Evolutionary conservation across 1,140 invertebrate genomes (phyloP).

Genomic region (Paraescarpia echinospica): DNA sequence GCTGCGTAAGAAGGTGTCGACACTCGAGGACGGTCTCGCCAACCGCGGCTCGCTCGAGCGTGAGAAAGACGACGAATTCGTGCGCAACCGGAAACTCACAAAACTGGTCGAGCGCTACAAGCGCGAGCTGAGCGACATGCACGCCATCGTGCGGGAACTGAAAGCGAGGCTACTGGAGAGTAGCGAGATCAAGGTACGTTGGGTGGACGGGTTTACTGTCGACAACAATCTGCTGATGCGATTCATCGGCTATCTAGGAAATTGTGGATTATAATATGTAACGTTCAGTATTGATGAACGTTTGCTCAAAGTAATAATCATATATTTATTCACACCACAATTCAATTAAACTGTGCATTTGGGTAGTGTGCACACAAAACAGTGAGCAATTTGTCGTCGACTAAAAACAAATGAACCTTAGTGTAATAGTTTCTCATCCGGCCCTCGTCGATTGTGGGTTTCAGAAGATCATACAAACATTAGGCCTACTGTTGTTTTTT

Average conservation of each 20-base stretch:
- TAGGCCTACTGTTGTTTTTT: no score
- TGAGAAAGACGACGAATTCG: conserved; percentile 48
- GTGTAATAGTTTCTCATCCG: no score
- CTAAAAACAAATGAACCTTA: no score
- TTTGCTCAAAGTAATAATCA: no score
- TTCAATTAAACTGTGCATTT: no score
- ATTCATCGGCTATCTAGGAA: background rate
- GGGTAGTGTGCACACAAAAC: no score
- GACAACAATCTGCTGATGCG: background rate
- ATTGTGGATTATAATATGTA: no score
- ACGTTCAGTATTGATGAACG: no score
- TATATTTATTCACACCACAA: no score
- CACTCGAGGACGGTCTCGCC: conserved; percentile 50
- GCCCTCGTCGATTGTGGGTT: no score
- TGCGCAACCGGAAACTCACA: conserved; percentile 48
- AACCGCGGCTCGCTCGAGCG: conserved; percentile 47
- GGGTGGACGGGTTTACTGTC: background rate
- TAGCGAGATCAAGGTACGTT: conserved; percentile 50
- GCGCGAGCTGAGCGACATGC: conserved; percentile 46
- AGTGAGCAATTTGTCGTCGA: no score
- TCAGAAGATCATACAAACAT: no score
- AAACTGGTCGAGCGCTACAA: conserved; percentile 54
- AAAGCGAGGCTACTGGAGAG: conserved; percentile 53
- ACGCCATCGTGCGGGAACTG: conserved; percentile 49
- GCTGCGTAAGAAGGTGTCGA: conserved; percentile 72